Evolutionary conservation across 2,113 vertebrate genomes (phyloP).

Genomic region (Seriola quinqueradiata): DNA sequence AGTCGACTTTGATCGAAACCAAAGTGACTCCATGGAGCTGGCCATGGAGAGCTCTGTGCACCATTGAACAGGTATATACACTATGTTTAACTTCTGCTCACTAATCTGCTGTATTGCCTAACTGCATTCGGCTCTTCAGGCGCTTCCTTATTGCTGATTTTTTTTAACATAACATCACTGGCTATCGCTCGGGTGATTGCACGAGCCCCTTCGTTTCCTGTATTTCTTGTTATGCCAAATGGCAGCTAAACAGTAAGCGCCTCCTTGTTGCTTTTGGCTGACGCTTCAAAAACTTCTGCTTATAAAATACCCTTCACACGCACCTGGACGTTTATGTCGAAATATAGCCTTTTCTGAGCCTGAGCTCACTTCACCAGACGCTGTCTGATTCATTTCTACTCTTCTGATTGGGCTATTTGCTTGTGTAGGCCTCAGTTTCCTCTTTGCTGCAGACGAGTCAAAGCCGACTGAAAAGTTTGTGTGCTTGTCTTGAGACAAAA

Average conservation of each 20-base stretch:
- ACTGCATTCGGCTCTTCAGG: neutral
- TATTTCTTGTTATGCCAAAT: constrained; percentile 86
- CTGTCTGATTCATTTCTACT: constrained; percentile 15
- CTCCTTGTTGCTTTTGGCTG: constrained; percentile 46
- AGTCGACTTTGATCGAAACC: constrained; percentile 82
- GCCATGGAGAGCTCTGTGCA: constrained; percentile 57
- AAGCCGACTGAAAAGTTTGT: constrained; percentile 32
- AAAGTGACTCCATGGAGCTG: constrained; percentile 73
- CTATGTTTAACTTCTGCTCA: constrained; percentile 27
- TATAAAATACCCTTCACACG: constrained; percentile 25
- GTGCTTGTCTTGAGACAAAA: constrained; percentile 23
- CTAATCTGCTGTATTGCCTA: constrained; percentile 35
- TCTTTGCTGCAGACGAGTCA: constrained; percentile 61
- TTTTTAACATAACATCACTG: constrained; percentile 61
- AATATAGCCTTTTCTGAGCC: neutral
- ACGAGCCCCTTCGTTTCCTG: constrained; percentile 84
- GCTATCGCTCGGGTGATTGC: constrained; percentile 65
- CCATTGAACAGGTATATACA: constrained; percentile 68
- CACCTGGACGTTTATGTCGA: constrained; percentile 17
- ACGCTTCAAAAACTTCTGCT: constrained; percentile 15
- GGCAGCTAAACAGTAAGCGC: constrained; percentile 69
- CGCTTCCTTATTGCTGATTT: constrained; percentile 72
- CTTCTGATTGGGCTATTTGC: constrained; percentile 43
- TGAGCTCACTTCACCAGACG: neutral
- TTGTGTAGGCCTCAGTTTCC: constrained; percentile 74